phyloP scores from a whole-genome alignment of 1,140 invertebrate species.

The Mercenaria mercenaria region DNA sequence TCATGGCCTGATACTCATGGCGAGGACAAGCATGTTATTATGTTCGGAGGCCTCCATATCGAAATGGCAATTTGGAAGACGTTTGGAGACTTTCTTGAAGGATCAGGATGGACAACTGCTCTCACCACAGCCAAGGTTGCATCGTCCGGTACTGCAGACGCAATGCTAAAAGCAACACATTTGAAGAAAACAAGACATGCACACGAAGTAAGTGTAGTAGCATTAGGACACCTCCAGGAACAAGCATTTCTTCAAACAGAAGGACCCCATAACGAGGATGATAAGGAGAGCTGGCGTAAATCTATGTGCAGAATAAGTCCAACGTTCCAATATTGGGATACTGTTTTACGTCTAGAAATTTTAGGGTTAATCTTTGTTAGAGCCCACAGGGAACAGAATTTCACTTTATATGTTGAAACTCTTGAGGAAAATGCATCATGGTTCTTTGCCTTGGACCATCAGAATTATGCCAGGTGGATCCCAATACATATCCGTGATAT shows the following conservation, averaged over 20 bases:
- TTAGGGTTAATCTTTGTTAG: slow-evolving; percentile 35
- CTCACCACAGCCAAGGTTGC: slow-evolving; percentile 4
- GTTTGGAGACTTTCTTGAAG: background rate
- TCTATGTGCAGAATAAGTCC: background rate
- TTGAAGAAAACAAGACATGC: slow-evolving; percentile 53
- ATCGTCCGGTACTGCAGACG: slow-evolving; percentile 58
- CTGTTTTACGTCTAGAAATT: slow-evolving; percentile 31
- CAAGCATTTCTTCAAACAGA: background rate
- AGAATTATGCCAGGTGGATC: slow-evolving; percentile 74
- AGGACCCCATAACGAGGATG: background rate
- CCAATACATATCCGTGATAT: slow-evolving; percentile 75
- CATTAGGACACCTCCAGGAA: slow-evolving; percentile 36
- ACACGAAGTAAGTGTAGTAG: too few relatives aligned
- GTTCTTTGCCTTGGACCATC: slow-evolving; percentile 74
- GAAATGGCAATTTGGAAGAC: background rate
- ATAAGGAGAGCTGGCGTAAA: background rate
- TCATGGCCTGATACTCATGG: background rate
- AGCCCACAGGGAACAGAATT: background rate
- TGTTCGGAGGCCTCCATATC: background rate
- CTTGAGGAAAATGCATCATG: slow-evolving; percentile 65
- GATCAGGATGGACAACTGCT: background rate
- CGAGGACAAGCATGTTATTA: background rate
- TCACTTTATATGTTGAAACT: slow-evolving; percentile 66
- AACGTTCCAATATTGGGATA: background rate
- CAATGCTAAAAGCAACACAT: slow-evolving; percentile 63